Evolutionary conservation across 2,888 invertebrate species (phyloP).

Genomic region (Dascillus cervinus): DNA sequence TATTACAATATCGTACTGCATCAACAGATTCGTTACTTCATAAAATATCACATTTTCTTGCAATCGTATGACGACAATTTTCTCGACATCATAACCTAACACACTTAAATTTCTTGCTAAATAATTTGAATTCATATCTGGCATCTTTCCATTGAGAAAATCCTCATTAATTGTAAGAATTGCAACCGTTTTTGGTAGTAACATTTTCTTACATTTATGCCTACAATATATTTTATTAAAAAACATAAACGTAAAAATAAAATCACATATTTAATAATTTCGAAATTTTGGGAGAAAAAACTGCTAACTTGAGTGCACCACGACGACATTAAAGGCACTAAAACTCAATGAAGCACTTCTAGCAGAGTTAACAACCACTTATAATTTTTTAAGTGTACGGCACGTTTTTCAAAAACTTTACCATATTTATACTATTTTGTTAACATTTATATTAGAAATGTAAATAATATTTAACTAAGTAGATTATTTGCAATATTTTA

Average conservation of each 20-base stretch:
- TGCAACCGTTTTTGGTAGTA: background rate
- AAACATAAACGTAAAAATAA: background rate
- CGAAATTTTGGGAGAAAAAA: too few relatives aligned
- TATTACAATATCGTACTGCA: conserved; percentile 28
- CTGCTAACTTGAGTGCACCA: too few relatives aligned
- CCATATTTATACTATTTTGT: too few relatives aligned
- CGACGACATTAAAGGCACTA: too few relatives aligned
- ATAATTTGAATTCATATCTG: background rate
- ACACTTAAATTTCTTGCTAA: background rate
- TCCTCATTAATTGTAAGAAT: background rate
- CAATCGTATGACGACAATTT: background rate
- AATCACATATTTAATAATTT: background rate
- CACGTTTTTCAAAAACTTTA: too few relatives aligned
- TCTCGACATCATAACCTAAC: background rate
- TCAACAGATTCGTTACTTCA: conserved; percentile 19
- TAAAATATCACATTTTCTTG: conserved; percentile 10
- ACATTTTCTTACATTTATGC: background rate
- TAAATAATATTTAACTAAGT: too few relatives aligned
- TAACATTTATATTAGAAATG: too few relatives aligned
- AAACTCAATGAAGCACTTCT: too few relatives aligned
- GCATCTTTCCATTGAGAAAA: background rate
- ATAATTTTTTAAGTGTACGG: too few relatives aligned
- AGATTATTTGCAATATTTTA: too few relatives aligned
- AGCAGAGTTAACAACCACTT: too few relatives aligned
- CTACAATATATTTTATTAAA: too few relatives aligned